These are phyloP conservation scores for Sebastolobus alascanus DNA, from an alignment of 2,797 vertebrate genomes.

Conservation along the genomic window DNA sequence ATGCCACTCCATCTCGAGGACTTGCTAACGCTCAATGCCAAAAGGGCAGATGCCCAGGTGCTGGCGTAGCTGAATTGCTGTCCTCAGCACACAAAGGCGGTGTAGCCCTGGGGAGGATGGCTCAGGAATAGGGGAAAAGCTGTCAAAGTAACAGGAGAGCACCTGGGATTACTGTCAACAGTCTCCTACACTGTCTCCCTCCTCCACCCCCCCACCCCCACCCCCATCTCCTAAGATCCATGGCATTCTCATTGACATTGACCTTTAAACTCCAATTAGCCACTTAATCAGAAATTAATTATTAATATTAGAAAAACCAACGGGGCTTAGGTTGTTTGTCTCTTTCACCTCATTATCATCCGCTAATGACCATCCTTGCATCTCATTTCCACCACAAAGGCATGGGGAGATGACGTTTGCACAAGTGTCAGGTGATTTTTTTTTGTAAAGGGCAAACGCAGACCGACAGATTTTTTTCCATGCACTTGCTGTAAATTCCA, in stretches of 20 bases:
- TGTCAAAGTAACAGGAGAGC: conserved; percentile 81
- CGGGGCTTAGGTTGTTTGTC: conserved; percentile 86
- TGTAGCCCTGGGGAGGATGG: conserved; percentile 71
- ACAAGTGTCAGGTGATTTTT: conserved; percentile 57
- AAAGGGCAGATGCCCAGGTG: conserved; percentile 83
- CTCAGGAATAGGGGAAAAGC: conserved; percentile 61
- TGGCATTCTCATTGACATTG: conserved; percentile 81
- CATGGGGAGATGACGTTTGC: conserved; percentile 55
- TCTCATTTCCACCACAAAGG: conserved; percentile 85
- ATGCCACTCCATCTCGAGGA: conserved; percentile 68
- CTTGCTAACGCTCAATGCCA: conserved; percentile 76
- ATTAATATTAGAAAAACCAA: conserved; percentile 88
- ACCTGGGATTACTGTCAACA: conserved; percentile 83
- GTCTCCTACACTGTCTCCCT: conserved; percentile 53
- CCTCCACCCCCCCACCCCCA: not conserved
- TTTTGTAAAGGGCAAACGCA: conserved; percentile 58
- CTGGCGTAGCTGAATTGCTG: conserved; percentile 74
- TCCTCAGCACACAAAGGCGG: conserved; percentile 82
- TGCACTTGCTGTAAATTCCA: conserved; percentile 26
- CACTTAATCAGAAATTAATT: conserved; percentile 87
- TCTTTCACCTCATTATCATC: conserved; percentile 87
- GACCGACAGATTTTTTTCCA: conserved; percentile 38
- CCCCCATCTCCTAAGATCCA: conserved; percentile 68
- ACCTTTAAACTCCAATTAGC: conserved; percentile 89
- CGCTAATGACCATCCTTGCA: conserved; percentile 85